Base-by-base conservation (phyloP, 2,888 invertebrate genomes). In the Cosmia trapezina region DNA sequence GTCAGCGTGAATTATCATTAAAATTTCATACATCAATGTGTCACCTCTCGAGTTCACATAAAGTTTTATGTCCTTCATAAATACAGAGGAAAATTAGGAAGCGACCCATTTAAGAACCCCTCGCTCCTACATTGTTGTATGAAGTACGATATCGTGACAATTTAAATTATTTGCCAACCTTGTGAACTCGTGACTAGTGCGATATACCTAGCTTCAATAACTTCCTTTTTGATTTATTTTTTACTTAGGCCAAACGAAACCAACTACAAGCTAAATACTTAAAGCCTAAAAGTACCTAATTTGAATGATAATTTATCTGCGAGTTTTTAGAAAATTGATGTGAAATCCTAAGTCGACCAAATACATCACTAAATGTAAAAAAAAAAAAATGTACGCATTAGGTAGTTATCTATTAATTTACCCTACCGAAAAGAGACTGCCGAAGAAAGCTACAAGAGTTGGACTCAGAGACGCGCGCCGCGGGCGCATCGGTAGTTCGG, bases 91-190 rank as follows among this genome's bases (percentile, higher is more conserved):
- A 83, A 70, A 83, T 75, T 54, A 83, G 82, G 82, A 82, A 71
- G 73, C 65, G 43, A 85, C 71, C 79, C 11, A 78, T 85, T 71
- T 78, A 43, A 49, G 79, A 68, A 51, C 85, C 85, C 85, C 83
- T 82, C 64, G 78, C 69, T 57, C 47, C 37, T 37, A 72, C 43
- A 61, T 70, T 68, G 77, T 73, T 78, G 53, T 69, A n/a, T n/a
- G n/a, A 49, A 45, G 51, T 79, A 60, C 49, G 56, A 71, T 56
- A 65, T 74, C 56, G 69, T 64, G 66, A 63, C 66, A 57, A 45
- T 67, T 76, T 75, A 43, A 79, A 79, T 79, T 70, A 78, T 83
- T 83, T 62, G 64, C 64, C 37, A 83, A 62, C 57, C 67, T 83
- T 61, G 74, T 65, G 56, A 49, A 11, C 47, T 68, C 61, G 47